A percentile compares a stretch with the other conserved stretches of the same genome.
These are phyloP conservation scores for Acanthosepion pharaonis DNA, from an alignment of 2,888 invertebrate genomes.

Conservation along the genomic window DNA sequence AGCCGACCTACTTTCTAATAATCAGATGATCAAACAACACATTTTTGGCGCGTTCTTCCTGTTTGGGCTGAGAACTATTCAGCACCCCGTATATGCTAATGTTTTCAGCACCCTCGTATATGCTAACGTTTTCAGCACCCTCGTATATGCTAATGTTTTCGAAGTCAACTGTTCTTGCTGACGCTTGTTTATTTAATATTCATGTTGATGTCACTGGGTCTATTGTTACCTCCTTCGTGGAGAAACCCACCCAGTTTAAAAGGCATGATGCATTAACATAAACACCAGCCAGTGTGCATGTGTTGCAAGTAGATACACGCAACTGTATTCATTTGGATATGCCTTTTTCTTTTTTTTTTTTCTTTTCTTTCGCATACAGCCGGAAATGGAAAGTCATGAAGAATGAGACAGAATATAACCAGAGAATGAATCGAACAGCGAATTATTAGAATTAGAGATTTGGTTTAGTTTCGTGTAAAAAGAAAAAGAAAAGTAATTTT, in stretches of 20 bases:
- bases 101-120: neutral
- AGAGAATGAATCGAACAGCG: neutral
- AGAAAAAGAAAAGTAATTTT: too few relatives aligned
- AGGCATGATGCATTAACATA: neutral
- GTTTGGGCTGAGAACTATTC: too few relatives aligned
- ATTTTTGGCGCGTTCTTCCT: too few relatives aligned
- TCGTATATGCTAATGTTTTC: neutral
- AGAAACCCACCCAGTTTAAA: neutral
- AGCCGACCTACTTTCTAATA: neutral
- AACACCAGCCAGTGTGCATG: neutral
- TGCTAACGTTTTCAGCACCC: too few relatives aligned
- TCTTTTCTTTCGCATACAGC: neutral
- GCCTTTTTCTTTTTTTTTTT: neutral
- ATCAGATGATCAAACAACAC: too few relatives aligned
- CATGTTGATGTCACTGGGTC: neutral
- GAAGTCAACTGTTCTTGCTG: neutral
- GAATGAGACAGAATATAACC: neutral
- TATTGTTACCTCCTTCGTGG: neutral
- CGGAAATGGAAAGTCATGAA: neutral
- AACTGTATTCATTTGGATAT: neutral
- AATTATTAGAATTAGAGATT: neutral
- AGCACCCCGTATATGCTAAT: too few relatives aligned
- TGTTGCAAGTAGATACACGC: neutral
- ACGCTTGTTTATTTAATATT: constrained; percentile 6
- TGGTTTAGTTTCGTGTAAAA: neutral